phyloP scores from a whole-genome alignment of 1,140 invertebrate species.

The Brachionus plicatilis region DNA sequence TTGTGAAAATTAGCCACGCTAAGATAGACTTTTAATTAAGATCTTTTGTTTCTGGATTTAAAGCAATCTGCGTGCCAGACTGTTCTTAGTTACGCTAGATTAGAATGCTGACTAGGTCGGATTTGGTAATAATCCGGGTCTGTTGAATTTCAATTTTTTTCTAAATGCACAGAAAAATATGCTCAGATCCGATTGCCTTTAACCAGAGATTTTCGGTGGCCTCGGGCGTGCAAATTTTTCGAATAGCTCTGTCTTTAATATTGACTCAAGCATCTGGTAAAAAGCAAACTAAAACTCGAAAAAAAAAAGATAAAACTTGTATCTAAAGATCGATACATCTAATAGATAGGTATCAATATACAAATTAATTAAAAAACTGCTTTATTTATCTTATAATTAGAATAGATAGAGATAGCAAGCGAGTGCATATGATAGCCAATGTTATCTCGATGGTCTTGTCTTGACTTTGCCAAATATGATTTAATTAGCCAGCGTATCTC shows the following conservation, averaged over 20 bases:
- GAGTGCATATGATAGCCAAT: not conserved
- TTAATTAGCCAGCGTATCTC: not conserved
- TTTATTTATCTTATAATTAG: slow-evolving; percentile 37
- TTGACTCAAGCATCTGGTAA: slow-evolving; percentile 7
- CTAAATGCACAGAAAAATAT: not conserved
- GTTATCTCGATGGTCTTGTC: slow-evolving; percentile 2
- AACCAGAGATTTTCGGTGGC: not conserved
- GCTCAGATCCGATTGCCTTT: not conserved
- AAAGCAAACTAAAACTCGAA: not conserved
- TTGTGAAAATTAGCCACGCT: slow-evolving; percentile 8
- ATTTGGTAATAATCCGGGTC: not conserved
- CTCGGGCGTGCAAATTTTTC: slow-evolving; percentile 9
- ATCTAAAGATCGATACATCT: not conserved
- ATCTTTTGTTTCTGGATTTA: slow-evolving; percentile 4
- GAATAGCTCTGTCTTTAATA: slow-evolving; percentile 23
- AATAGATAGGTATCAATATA: slow-evolving; percentile 35
- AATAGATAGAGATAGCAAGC: not conserved
- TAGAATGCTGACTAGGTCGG: not conserved
- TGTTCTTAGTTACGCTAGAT: slow-evolving; percentile 20
- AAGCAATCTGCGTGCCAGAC: not conserved
- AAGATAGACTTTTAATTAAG: not conserved
- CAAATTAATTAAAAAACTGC: slow-evolving; percentile 38
- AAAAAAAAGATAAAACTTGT: not conserved
- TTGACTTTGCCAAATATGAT: slow-evolving; percentile 19
- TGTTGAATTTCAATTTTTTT: not conserved